phyloP scores from a whole-genome alignment of 2,113 vertebrate genomes.

The Erpornis zantholeuca region DNA sequence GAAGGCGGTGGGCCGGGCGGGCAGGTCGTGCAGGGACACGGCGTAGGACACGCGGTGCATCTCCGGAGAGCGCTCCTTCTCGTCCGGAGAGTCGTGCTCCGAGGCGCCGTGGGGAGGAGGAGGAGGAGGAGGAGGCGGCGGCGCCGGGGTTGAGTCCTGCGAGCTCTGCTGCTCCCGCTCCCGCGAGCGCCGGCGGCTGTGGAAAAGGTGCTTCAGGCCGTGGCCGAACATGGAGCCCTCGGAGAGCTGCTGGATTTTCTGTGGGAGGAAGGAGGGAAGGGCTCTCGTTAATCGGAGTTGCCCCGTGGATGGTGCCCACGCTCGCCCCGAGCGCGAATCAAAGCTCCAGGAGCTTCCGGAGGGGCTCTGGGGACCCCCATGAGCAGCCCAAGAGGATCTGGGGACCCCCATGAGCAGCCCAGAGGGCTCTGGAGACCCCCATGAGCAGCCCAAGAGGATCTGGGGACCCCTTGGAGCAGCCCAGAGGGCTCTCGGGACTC shows the following conservation, averaged over 20 bases:
- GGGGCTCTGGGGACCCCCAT: background rate
- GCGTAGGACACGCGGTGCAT: constrained; percentile 87
- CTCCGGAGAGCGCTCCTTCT: constrained; percentile 83
- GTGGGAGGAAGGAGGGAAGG: background rate
- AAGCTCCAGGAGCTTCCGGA: background rate
- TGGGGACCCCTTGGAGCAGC: too few species aligned
- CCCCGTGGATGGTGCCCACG: fast-evolving
- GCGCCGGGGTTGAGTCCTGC: constrained; percentile 43
- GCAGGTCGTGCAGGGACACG: constrained; percentile 82
- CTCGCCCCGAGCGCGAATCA: fast-evolving
- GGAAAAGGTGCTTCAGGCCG: constrained; percentile 85
- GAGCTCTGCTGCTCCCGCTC: constrained; percentile 75
- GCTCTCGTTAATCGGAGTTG: background rate
- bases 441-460: too few species aligned
- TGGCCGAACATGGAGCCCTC: constrained; percentile 87
- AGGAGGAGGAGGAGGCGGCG: background rate
- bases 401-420: too few species aligned
- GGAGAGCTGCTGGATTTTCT: constrained; percentile 86
- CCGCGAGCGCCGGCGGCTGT: constrained; percentile 80
- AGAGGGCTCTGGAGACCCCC: too few species aligned
- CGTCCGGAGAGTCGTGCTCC: constrained; percentile 81
- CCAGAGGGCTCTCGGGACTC: too few species aligned
- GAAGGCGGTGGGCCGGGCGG: constrained; percentile 82
- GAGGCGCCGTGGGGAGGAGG: constrained; percentile 60
- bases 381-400: background rate